phyloP scores from a whole-genome alignment of 2,113 vertebrate genomes.

The Solea senegalensis region DNA sequence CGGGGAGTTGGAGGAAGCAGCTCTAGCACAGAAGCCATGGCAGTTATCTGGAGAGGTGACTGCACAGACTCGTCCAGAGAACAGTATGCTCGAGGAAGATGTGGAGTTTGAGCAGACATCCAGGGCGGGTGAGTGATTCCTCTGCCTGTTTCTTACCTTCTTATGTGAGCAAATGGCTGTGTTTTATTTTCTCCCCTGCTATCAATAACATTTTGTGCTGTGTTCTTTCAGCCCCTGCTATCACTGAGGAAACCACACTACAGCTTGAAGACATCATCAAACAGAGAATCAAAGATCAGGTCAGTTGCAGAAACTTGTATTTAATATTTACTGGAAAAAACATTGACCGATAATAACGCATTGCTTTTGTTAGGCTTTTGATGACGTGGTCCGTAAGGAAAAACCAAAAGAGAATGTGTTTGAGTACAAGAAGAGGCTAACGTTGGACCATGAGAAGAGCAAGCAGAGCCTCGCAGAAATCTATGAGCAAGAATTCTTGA shows the following conservation, averaged over 20 bases:
- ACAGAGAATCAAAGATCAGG: constrained; percentile 96
- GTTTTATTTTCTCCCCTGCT: not conserved
- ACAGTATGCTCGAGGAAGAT: constrained; percentile 94
- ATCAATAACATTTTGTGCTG: not conserved
- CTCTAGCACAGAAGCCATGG: constrained; percentile 92
- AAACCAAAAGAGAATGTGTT: constrained; percentile 93
- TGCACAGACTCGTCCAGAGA: constrained; percentile 90
- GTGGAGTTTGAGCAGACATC: constrained; percentile 90
- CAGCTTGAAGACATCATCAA: constrained; percentile 96
- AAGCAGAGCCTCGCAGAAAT: constrained; percentile 95
- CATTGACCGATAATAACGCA: not conserved
- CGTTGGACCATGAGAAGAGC: constrained; percentile 96
- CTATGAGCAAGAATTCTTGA: constrained; percentile 95
- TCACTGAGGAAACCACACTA: constrained; percentile 95
- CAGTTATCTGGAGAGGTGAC: constrained; percentile 93
- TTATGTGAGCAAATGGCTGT: not conserved
- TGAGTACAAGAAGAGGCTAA: constrained; percentile 94
- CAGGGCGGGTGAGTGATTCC: constrained; percentile 81
- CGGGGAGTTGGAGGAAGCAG: constrained; percentile 85
- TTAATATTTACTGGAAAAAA: not conserved
- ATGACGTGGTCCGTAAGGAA: constrained; percentile 95
- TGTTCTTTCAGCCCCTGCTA: constrained; percentile 84
- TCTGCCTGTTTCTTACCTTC: not conserved
- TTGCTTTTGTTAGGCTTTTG: constrained; percentile 86
- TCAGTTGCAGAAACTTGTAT: constrained; percentile 50